These are phyloP conservation scores for Watsonalla binaria DNA, from an alignment of 2,888 invertebrate species.

Conservation along the genomic window DNA sequence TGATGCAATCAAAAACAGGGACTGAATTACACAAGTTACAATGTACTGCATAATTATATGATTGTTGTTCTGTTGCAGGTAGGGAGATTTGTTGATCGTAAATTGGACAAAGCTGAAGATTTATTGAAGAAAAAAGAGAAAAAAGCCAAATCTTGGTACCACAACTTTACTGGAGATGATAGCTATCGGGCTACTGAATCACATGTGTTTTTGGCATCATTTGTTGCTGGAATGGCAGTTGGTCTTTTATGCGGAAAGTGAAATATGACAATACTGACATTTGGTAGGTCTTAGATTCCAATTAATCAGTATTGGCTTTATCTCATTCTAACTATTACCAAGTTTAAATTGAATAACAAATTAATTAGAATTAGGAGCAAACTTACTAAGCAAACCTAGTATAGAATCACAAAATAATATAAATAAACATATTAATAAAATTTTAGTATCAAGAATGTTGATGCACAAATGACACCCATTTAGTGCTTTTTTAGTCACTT, in stretches of 20 bases:
- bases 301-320: not conserved
- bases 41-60: not conserved
- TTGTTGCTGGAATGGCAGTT: conserved; percentile 87
- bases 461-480: too few relatives aligned
- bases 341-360: too few relatives aligned
- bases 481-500: too few relatives aligned
- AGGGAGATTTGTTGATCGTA: conserved; percentile 88
- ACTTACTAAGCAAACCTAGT: too few relatives aligned
- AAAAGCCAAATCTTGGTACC: conserved; percentile 88
- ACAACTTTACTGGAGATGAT: conserved; percentile 81
- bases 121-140: conserved; percentile 83
- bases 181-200: conserved; percentile 85
- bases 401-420: too few relatives aligned
- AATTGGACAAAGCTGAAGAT: conserved; percentile 88
- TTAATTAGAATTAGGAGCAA: too few relatives aligned
- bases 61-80: conserved; percentile 76
- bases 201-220: conserved; percentile 89
- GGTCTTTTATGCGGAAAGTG: conserved; percentile 79
- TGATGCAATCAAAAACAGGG: too few relatives aligned
- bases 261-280: conserved; percentile 6
- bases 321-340: not conserved
- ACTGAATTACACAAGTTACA: too few relatives aligned
- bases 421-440: too few relatives aligned
- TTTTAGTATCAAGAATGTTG: too few relatives aligned
- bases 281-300: not conserved